Base-by-base conservation (phyloP, 37 sponge, comb jelly and placozoan genomes). In the Oscarella lobularis region DNA sequence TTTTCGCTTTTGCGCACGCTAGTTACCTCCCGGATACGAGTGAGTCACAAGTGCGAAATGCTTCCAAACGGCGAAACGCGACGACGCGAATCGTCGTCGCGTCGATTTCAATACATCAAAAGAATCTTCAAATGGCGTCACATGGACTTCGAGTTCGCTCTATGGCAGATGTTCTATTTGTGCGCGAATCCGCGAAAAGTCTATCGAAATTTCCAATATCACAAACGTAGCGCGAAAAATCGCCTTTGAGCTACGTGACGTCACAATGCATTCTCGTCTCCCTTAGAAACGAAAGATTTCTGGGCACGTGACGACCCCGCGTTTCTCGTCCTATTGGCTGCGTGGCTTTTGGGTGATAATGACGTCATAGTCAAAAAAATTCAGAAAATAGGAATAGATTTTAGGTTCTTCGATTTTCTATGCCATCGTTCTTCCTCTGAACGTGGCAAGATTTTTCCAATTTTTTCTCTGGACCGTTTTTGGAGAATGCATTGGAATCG, bases 301-400 rank as follows among this genome's bases (percentile, higher is more conserved):
- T 96, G 98, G 98, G 87, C 98, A 0, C 68, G 98, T 34, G 98
- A 96, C 76, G 98, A 96, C 72, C 98, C 98, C 36, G 93, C 98
- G 9, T 90, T 96, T 48, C 80, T 92, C 4, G 89, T 96, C 41
- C 74, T 92, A 4, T 75, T 92, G 29, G 67, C 83, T 14, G 78
- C 55, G 14, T 86, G 81, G n/a, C 75, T 95, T 0, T 76, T 76
- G 27, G 77, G 91, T 82, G 78, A 71, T 73, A n/a, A n/a, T 1
- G 3, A 41, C 14, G 36, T 9, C 37, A 9, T 6, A 29, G 5
- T 40, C 37, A 32, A 55, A 14, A 40, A 35, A 3, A 20, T 78
- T 3, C 0, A 20, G n/a, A 0, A 40, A 40, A 68, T 35, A 2
- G 1, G 37, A 39, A 31, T 30, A 37, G 29, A 39, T 41, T 55